Percentiles rank a stretch among this genome's conserved stretches.
These are phyloP conservation scores for Collichthys lucidus DNA, from an alignment of 2,113 vertebrate species.

Conservation along the genomic window DNA sequence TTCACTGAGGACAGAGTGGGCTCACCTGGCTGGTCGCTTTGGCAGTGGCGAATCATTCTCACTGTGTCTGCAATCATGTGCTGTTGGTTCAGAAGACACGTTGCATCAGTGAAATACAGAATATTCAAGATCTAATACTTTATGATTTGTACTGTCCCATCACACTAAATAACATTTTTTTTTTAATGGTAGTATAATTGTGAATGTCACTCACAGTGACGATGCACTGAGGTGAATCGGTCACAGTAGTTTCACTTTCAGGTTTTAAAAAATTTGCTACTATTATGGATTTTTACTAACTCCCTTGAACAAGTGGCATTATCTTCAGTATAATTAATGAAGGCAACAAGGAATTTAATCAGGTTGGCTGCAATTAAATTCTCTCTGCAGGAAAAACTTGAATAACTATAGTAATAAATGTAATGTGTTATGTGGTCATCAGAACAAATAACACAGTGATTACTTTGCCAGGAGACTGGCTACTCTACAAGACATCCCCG, in stretches of 20 bases:
- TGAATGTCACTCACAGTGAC: background rate
- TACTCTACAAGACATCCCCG: background rate
- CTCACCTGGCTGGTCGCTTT: constrained; percentile 93
- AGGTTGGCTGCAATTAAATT: background rate
- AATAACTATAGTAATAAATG: background rate
- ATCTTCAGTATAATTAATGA: background rate
- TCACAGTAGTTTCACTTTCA: background rate
- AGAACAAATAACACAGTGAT: background rate
- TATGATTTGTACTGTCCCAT: too few species aligned
- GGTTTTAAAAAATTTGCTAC: too few species aligned
- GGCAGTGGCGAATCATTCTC: constrained; percentile 95
- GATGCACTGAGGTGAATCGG: background rate
- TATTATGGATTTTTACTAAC: background rate
- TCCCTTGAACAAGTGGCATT: background rate
- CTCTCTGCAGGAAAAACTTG: background rate
- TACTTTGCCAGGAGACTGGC: background rate
- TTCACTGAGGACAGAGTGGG: background rate
- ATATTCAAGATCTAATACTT: background rate
- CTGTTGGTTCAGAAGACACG: constrained; percentile 68
- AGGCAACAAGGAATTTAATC: background rate
- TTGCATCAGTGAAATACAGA: constrained; percentile 18
- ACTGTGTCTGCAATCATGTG: constrained; percentile 99
- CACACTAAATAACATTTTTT: background rate
- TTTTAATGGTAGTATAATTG: too few species aligned
- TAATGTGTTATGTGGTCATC: background rate